phyloP scores from a whole-genome alignment of 2,113 vertebrate species.

The Eretmochelys imbricata region DNA sequence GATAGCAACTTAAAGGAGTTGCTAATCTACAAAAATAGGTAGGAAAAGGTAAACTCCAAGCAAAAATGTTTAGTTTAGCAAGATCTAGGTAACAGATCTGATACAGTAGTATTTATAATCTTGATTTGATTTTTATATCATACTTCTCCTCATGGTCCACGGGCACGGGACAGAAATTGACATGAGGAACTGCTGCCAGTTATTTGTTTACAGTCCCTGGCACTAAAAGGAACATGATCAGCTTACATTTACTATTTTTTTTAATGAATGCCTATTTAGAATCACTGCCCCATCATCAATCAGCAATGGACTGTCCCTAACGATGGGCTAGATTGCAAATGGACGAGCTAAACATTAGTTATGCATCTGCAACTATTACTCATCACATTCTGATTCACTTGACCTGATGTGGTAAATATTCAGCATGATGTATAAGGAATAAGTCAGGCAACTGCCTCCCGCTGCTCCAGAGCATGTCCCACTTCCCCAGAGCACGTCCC shows the following conservation, averaged over 20 bases:
- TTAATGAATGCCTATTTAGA: too few relatives aligned
- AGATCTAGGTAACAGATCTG: background rate
- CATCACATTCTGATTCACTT: background rate
- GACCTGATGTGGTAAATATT: background rate
- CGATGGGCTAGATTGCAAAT: background rate
- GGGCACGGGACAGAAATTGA: background rate
- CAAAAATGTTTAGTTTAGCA: fast-evolving
- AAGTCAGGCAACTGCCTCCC: background rate
- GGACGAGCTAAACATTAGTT: background rate
- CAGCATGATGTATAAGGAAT: background rate
- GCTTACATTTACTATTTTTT: background rate
- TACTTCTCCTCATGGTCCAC: background rate
- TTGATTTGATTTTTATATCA: background rate
- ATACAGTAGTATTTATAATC: fast-evolving
- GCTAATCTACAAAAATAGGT: background rate
- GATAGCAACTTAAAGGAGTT: background rate
- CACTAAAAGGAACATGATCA: background rate
- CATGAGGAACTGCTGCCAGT: background rate
- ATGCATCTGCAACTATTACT: background rate
- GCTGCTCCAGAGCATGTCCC: background rate
- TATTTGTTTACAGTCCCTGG: background rate
- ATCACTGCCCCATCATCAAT: background rate
- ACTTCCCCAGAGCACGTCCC: background rate
- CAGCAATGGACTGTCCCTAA: background rate
- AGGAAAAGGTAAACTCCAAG: background rate